Evolutionary conservation across 2,113 vertebrate genomes (phyloP).

Genomic region (Lycocorax pyrrhopterus): DNA sequence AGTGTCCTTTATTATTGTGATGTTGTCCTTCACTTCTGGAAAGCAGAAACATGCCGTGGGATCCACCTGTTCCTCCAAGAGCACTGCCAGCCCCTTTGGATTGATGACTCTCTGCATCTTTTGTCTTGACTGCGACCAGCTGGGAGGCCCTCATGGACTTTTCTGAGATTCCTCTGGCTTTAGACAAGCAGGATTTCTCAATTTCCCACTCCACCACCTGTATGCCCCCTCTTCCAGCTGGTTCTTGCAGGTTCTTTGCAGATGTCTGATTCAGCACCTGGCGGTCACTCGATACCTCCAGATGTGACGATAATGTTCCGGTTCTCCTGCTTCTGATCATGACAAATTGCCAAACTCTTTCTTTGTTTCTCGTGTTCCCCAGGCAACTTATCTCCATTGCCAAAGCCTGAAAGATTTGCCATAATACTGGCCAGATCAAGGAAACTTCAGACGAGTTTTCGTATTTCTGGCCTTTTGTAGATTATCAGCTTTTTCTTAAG

Average conservation of each 20-base stretch:
- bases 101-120: background rate
- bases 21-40: background rate
- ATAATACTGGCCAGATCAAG: background rate
- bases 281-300: background rate
- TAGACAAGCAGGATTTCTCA: background rate
- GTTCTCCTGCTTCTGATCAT: background rate
- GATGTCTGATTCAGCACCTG: slow-evolving; percentile 12
- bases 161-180: background rate
- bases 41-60: background rate
- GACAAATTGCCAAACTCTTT: background rate
- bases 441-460: background rate
- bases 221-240: background rate
- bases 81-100: background rate
- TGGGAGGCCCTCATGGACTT: background rate
- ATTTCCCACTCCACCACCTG: background rate
- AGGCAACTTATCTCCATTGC: background rate
- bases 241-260: background rate
- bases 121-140: background rate
- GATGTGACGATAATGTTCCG: background rate
- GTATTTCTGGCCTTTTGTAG: background rate
- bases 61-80: background rate
- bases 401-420: background rate
- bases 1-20: background rate
- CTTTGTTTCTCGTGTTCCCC: background rate
- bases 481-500: background rate